A percentile compares a stretch with the other conserved stretches of the same genome.
These are phyloP conservation scores for Phyllotis vaccarum DNA, from an alignment of 2,797 vertebrate genomes.

Conservation along the genomic window DNA sequence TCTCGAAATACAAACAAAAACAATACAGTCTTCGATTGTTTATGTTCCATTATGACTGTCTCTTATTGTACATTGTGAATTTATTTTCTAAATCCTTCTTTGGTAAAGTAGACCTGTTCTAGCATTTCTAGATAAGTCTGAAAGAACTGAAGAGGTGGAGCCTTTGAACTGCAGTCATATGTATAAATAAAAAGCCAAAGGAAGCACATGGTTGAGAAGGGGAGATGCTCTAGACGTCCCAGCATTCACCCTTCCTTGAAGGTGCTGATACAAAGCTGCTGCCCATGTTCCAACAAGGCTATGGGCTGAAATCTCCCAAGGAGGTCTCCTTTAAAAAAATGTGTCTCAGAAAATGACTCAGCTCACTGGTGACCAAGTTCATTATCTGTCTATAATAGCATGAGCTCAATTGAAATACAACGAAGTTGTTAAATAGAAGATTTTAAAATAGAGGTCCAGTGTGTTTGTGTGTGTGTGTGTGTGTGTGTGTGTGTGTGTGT, in stretches of 20 bases:
- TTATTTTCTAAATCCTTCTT: not conserved
- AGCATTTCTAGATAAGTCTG: not conserved
- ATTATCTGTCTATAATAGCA: conserved; percentile 85
- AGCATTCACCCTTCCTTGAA: conserved; percentile 39
- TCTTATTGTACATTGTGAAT: not conserved
- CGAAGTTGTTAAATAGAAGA: conserved; percentile 85
- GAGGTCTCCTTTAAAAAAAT: conserved; percentile 61
- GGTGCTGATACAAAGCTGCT: conserved; percentile 59
- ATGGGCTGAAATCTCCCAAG: conserved; percentile 21
- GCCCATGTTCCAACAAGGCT: conserved; percentile 24
- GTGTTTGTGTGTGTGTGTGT: conserved; percentile 60
- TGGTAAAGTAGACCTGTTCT: not conserved
- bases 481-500: conserved; percentile 73
- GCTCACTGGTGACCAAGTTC: conserved; percentile 78
- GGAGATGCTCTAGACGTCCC: conserved; percentile 16
- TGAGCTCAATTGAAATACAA: conserved; percentile 86
- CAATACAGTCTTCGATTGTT: not conserved
- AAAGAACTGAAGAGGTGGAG: not conserved
- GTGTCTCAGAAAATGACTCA: conserved; percentile 73
- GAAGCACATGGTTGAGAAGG: not conserved
- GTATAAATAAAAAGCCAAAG: not conserved
- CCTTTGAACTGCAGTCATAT: not conserved
- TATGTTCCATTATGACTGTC: not conserved
- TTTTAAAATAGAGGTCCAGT: conserved; percentile 84
- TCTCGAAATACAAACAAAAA: not conserved